phyloP scores from a whole-genome alignment of 2,113 vertebrate genomes.

The Microcebus ravelobensis region DNA sequence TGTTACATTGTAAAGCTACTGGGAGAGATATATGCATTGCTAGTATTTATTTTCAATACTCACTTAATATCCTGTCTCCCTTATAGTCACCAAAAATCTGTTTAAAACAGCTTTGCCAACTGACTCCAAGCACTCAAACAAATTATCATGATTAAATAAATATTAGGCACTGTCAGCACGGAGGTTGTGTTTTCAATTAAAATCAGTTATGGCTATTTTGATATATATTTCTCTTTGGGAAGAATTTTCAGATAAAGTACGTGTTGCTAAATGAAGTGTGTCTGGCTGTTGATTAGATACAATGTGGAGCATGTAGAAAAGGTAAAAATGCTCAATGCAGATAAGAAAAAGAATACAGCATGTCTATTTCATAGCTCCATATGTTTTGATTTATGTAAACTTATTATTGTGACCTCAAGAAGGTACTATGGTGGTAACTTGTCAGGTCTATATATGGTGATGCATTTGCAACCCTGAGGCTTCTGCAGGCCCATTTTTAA shows the following conservation, averaged over 20 bases:
- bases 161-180: not conserved
- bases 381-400: not conserved
- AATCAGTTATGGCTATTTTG: not conserved
- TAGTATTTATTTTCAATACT: conserved; percentile 41
- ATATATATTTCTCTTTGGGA: not conserved
- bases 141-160: conserved; percentile 16
- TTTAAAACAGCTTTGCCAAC: conserved; percentile 2
- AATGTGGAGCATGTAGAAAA: not conserved
- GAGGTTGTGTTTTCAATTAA: not conserved
- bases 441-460: not conserved
- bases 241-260: not conserved
- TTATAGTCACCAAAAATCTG: not conserved
- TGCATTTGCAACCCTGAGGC: not conserved
- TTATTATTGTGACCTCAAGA: not conserved
- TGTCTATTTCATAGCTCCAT: not conserved
- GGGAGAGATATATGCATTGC: not conserved
- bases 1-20: conserved; percentile 9
- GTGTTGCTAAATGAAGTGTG: not conserved
- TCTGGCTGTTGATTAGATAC: not conserved
- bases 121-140: not conserved
- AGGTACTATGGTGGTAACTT: not conserved
- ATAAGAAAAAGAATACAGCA: not conserved
- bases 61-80: not conserved
- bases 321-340: not conserved
- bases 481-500: not conserved